Conservation (phyloP, 1,140 invertebrate genomes). For the Aphaenogaster floridana region DNA sequence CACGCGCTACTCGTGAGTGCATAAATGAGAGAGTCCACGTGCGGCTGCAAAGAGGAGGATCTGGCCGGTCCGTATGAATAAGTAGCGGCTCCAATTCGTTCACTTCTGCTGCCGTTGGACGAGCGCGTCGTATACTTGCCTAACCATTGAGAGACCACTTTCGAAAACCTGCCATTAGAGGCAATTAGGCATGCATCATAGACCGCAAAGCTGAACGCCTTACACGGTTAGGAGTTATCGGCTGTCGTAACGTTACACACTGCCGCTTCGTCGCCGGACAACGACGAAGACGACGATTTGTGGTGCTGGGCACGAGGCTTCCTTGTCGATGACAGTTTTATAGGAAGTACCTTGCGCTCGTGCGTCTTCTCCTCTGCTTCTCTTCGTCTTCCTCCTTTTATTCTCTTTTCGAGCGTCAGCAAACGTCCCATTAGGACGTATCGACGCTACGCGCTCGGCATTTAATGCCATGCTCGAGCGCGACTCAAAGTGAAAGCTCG, state of each 20-base stretch:
- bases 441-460: conserved; percentile 53
- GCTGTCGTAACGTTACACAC: conserved; percentile 66
- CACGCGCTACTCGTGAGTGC: background rate
- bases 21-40: conserved; percentile 14
- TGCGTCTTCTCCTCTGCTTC: background rate
- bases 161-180: conserved; percentile 78
- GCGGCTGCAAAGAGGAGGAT: background rate
- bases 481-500: conserved; percentile 62
- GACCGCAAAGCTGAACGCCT: conserved; percentile 66
- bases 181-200: conserved; percentile 81
- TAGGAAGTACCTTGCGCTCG: conserved; percentile 14
- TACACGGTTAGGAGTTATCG: conserved; percentile 73
- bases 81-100: conserved; percentile 61
- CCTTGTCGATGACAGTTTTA: conserved; percentile 57
- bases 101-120: conserved; percentile 26
- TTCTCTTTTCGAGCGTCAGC: conserved; percentile 34
- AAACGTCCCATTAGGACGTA: conserved; percentile 59
- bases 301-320: background rate
- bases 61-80: conserved; percentile 7
- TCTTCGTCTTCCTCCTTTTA: conserved; percentile 27
- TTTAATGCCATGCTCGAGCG: conserved; percentile 56
- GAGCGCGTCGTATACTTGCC: conserved; percentile 9
- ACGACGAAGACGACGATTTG: conserved; percentile 5
- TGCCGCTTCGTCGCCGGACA: conserved; percentile 9
- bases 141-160: conserved; percentile 66